A percentile compares a stretch with the other conserved stretches of the same genome.
Evolutionary conservation across 1,140 invertebrate species (phyloP).

Genomic region (Daktulosphaira vitifoliae): DNA sequence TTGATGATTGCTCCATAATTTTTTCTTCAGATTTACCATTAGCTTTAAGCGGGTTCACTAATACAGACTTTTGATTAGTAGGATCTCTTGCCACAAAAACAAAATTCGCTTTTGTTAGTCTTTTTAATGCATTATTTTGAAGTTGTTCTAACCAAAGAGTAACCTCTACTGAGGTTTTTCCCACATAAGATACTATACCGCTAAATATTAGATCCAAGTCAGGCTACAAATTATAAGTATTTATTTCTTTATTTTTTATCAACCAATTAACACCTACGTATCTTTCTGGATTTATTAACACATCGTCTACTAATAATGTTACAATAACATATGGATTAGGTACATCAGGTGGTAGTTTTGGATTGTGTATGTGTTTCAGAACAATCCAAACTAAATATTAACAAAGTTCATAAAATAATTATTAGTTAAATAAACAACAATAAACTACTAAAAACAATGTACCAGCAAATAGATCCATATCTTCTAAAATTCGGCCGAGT

Average conservation of each 20-base stretch:
- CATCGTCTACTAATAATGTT: constrained; percentile 65
- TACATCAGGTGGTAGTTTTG: constrained; percentile 45
- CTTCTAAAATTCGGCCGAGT: constrained; percentile 64
- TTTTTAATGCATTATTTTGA: constrained; percentile 49
- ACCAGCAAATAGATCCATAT: constrained; percentile 71
- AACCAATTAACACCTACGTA: constrained; percentile 46
- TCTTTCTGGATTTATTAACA: constrained; percentile 50
- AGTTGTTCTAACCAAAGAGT: constrained; percentile 62
- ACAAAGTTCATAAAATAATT: constrained; percentile 26
- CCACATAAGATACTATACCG: constrained; percentile 68
- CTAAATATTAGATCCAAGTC: constrained; percentile 59
- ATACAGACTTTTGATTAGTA: constrained; percentile 50
- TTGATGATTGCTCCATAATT: constrained; percentile 41
- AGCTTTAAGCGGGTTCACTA: constrained; percentile 57
- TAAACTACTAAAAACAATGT: constrained; percentile 23
- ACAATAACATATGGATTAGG: constrained; percentile 61
- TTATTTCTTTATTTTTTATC: too few relatives aligned
- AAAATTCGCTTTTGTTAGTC: constrained; percentile 59
- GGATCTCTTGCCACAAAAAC: constrained; percentile 66
- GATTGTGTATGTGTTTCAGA: constrained; percentile 58
- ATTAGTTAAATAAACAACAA: background rate
- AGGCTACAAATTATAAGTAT: constrained; percentile 40
- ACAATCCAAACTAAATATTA: constrained; percentile 53
- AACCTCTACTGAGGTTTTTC: constrained; percentile 61
- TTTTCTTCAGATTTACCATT: constrained; percentile 54